Evolutionary conservation across 2,113 vertebrate genomes (phyloP).

Genomic region (Benitochromis conjunctus): DNA sequence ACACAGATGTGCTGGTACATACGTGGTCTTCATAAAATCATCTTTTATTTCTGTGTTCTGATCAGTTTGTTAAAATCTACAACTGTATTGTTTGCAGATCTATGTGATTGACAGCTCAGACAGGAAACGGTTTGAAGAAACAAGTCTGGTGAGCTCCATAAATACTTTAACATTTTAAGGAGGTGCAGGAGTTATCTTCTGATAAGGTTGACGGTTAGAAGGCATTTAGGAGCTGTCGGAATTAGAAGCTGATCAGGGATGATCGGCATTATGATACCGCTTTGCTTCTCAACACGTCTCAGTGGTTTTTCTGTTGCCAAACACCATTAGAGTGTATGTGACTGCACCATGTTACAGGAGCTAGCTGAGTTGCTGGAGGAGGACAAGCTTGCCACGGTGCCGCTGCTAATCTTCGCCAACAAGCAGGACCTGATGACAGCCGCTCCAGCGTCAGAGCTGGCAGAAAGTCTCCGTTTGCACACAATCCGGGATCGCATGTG

Average conservation of each 20-base stretch:
- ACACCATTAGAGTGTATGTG: not conserved
- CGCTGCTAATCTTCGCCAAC: slow-evolving; percentile 86
- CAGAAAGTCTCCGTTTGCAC: slow-evolving; percentile 67
- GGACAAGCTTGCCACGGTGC: slow-evolving; percentile 86
- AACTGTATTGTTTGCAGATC: slow-evolving; percentile 53
- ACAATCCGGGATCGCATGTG: slow-evolving; percentile 87
- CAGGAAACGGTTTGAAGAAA: slow-evolving; percentile 72
- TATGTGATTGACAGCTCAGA: slow-evolving; percentile 77
- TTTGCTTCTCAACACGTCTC: not conserved
- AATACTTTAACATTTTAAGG: not conserved
- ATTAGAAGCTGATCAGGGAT: not conserved
- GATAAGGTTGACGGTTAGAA: not conserved
- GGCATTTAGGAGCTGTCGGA: not conserved
- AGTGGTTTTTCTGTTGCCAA: not conserved
- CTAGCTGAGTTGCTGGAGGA: slow-evolving; percentile 90
- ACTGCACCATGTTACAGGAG: slow-evolving; percentile 69
- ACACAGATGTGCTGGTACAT: slow-evolving; percentile 88
- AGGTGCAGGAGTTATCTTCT: not conserved
- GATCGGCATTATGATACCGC: not conserved
- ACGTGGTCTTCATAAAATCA: not conserved
- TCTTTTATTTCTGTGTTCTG: not conserved
- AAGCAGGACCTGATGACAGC: slow-evolving; percentile 94
- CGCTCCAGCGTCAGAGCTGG: slow-evolving; percentile 84
- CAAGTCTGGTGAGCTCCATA: slow-evolving; percentile 52
- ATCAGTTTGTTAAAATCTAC: not conserved